Evolutionary conservation across 2,888 invertebrate genomes (phyloP), one percentile per base, ranked within the genome.

Genomic region (Cylloceria caligata): DNA sequence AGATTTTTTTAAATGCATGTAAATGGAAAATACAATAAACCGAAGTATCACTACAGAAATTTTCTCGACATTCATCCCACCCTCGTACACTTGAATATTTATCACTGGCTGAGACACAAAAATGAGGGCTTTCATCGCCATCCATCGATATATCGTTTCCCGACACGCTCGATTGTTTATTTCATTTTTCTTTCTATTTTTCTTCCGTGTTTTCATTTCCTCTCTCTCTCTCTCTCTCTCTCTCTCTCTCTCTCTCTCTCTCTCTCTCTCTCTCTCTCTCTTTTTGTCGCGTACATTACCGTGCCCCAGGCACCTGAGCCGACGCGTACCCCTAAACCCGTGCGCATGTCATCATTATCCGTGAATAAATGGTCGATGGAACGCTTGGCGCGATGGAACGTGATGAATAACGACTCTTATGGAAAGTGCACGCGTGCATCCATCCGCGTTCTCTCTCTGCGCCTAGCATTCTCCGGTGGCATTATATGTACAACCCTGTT

Each of bases 371-470:
- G 77, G 69, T 77, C 77, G 77, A 77, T 77, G 42, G 69, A 71
- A 16, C 62, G 77, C 52, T 64, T 69, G 62, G 69, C 77, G 36
- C 77, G 77, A 77, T 77, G 69, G 57, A 71, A 71, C 62, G 69
- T 77, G 77, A 77, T 71, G 77, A 77, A 77, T 77, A 77, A 77
- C 77, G 77, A 77, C 77, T 77, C 62, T n/a, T n/a, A 62, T 42
- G 62, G 52, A 77, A 77, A 77, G 69, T 77, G 69, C 77, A 71
- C 71, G 52, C 49, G 62, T 65, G 73, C 73, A 76, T 76, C 45
- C 30, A 60, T 73, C 57, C 45, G n/a, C 73, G 85, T 47, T 88
- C 85, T n/a, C 89, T 87, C 80, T 83, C 84, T 67, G 82, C 92
- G 91, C 69, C 88, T 86, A 30, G n/a, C 55, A 68, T 68, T 68